Evolutionary conservation across 2,888 invertebrate genomes (phyloP).

Genomic region (Trichogramma evanescens): DNA sequence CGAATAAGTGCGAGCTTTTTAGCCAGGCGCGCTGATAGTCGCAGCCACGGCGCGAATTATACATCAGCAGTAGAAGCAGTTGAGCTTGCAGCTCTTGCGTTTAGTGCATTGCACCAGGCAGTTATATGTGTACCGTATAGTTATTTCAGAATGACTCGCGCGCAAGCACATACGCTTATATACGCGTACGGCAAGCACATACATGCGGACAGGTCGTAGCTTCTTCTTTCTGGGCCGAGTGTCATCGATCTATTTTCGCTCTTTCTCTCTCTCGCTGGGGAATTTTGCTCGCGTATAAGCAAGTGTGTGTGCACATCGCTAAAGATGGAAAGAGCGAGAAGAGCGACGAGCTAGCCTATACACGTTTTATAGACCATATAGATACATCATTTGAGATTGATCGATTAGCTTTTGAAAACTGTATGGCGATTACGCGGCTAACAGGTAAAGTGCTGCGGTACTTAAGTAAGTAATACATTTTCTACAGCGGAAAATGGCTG

Average conservation of each 20-base stretch:
- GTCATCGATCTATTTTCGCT: constrained; percentile 46
- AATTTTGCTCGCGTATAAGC: not conserved
- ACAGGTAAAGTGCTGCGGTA: no score
- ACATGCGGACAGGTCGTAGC: not conserved
- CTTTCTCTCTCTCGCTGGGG: not conserved
- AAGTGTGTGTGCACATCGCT: not conserved
- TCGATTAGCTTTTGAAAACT: no score
- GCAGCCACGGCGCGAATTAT: no score
- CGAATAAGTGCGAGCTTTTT: no score
- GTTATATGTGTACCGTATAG: constrained; percentile 24
- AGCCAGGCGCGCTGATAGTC: no score
- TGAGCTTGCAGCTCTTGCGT: constrained; percentile 12
- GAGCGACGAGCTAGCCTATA: not conserved
- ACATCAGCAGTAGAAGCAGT: constrained; percentile 4
- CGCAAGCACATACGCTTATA: constrained; percentile 7
- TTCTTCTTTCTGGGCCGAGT: constrained; percentile 34
- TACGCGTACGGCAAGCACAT: not conserved
- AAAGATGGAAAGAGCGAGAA: not conserved
- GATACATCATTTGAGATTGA: no score
- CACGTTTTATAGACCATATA: no score
- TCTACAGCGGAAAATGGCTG: no score
- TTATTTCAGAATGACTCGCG: constrained; percentile 37
- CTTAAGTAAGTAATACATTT: no score
- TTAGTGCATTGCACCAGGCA: constrained; percentile 37
- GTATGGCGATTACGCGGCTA: no score